Base-by-base conservation (phyloP, 2,113 vertebrate species). In the Hassar affinis region DNA sequence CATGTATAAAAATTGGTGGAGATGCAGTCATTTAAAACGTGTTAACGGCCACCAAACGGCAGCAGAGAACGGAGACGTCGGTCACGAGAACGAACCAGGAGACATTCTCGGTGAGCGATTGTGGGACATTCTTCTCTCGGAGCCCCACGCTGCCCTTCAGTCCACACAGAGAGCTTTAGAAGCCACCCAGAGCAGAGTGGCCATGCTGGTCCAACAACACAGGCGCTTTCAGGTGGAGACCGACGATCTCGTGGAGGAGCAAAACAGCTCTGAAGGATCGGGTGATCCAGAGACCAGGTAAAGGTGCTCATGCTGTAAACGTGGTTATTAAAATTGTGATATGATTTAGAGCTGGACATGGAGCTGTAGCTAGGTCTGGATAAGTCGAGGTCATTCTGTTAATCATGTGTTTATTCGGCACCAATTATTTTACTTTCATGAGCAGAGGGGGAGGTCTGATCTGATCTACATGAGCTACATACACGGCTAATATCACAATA, bases 1-100 rank as follows among this genome's bases (percentile, higher is more conserved):
- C 11, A 87, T 99, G 15, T 99, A 98, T 68, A 88, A 95, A 7
- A 69, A 91, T 71, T 99, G 98, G 97, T 99, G 98, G 97, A 92
- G 90, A 10, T 18, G 72, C 47, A 69, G 71, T n/a, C 7, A 56
- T 14, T 15, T 2, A 35, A 45, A 76, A 18, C 22, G 11, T 27
- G 49, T n/a, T 2, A 78, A 74, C 20, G 57, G 59, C 59, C 76
- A 54, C n/a, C 54, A 14, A 10, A 30, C 30, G 47, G 17, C n/a
- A 1, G 59, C 66, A 27, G 1, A 52, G 4, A 45, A 20, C 25
- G 72, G 57, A 20, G 71, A 84, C 42, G 8, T n/a, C 35, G 27
- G 10, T 57, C 25, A 64, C 17, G 51, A 75, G 6, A 20, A 42
- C 0, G 47, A 1, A 3, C 9, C 35, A 33, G 7, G 0, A 22